Base-by-base conservation (phyloP, 1,140 invertebrate genomes). In the Nasonia giraulti region DNA sequence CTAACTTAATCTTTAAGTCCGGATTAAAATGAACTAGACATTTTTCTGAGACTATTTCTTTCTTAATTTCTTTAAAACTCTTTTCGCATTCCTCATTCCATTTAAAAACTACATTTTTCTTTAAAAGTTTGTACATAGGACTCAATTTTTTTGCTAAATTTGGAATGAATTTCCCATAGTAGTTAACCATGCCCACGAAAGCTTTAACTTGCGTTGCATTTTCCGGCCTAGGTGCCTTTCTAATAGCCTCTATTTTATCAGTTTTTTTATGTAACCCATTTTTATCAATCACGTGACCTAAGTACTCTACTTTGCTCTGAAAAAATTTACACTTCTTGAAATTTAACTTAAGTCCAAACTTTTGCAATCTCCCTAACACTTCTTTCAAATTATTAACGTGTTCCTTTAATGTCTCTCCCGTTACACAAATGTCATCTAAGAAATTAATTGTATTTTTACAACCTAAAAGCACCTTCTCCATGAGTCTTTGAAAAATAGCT, bases 11-110 rank as follows among this genome's bases (percentile, higher is more conserved):
- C 20, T 14, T 74, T 27, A 87, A 50, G 27, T 79, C 40, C 17
- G 85, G 84, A 55, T 86, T 81, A 40, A 69, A 88, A n/a, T 81
- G 89, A 81, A 69, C 85, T 31, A 87, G 86, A 44, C 87, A 77
- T 88, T 90, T 20, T 82, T 89, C 85, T 44, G 78, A 88, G 68
- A 84, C 74, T 71, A 88, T 77, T 87, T 88, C 80, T 86, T 88
- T 88, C 87, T 88, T 92, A 86, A 91, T 90, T 91, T 92, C 91
- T 87, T 90, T 91, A 88, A 91, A 93, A 91, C 31, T 85, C 37
- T 84, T 8, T 7, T 40, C 8, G 8, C 23, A n/a, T n/a, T n/a
- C 66, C 47, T 81, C 87, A 40, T 40, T 8, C 40, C 85, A 88
- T 23, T 84, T 68, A 50, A 88, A 89, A 17, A 37, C 27, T 17